These are phyloP conservation scores for Coptotermes formosanus DNA, from an alignment of 1,140 invertebrate species.

Conservation along the genomic window DNA sequence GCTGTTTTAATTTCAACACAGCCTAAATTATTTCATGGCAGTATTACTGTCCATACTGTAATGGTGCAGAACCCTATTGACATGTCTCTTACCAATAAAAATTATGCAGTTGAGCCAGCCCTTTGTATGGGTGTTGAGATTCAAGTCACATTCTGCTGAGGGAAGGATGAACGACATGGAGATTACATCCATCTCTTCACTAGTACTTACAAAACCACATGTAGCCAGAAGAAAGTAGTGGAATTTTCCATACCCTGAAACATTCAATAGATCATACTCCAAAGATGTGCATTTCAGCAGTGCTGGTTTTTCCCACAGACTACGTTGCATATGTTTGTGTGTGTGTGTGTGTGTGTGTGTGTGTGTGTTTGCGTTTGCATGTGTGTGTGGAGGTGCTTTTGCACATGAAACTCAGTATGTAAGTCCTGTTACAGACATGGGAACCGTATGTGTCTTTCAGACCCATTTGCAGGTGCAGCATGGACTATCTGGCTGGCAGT, in stretches of 20 bases:
- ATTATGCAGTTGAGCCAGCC: conserved; percentile 50
- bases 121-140: conserved; percentile 81
- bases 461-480: too few species aligned
- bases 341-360: too few species aligned
- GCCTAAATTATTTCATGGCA: too few species aligned
- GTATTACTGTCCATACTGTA: too few species aligned
- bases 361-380: too few species aligned
- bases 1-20: too few species aligned
- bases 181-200: conserved; percentile 94
- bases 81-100: conserved; percentile 40
- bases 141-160: conserved; percentile 87
- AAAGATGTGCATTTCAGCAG: background rate
- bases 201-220: conserved; percentile 90
- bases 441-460: too few species aligned
- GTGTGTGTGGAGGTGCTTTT: too few species aligned
- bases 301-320: background rate
- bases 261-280: background rate
- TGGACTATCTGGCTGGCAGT: too few species aligned
- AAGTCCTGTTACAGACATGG: too few species aligned
- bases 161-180: conserved; percentile 93
- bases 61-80: too few species aligned
- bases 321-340: background rate
- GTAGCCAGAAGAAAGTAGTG: conserved; percentile 84
- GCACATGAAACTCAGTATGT: too few species aligned
- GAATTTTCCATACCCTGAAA: conserved; percentile 85